Percentiles rank a stretch among this genome's conserved stretches.
These are phyloP conservation scores for Acomys russatus DNA, from an alignment of 2,797 vertebrate genomes.

Conservation along the genomic window DNA sequence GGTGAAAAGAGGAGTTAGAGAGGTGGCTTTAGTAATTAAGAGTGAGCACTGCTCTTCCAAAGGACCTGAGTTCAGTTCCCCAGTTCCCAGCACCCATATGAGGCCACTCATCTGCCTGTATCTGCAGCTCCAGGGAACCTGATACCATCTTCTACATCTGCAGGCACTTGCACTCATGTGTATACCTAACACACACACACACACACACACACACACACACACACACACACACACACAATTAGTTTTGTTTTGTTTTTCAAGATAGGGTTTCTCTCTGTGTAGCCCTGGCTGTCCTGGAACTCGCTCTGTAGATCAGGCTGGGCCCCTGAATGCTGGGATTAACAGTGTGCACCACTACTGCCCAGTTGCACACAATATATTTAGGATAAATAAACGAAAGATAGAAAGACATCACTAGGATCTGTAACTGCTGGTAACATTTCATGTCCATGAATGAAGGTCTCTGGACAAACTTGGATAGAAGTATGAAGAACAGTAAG, in stretches of 20 bases:
- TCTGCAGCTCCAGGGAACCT: neutral
- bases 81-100: neutral
- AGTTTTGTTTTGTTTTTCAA: neutral
- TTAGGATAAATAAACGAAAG: neutral
- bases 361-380: neutral
- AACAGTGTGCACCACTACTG: neutral
- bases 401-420: neutral
- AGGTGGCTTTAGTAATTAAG: neutral
- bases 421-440: neutral
- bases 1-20: neutral
- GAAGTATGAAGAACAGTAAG: slow-evolving; percentile 26
- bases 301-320: neutral
- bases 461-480: slow-evolving; percentile 16
- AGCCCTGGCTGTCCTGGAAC: neutral
- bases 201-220: too few species aligned
- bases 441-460: neutral
- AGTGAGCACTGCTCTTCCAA: neutral
- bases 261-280: neutral
- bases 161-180: neutral
- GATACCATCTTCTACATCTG: neutral
- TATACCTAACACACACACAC: neutral
- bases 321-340: neutral
- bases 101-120: neutral
- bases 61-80: neutral
- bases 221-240: neutral